Evolutionary conservation across 2,113 vertebrate genomes (phyloP).

Genomic region (Micronisus gabar): DNA sequence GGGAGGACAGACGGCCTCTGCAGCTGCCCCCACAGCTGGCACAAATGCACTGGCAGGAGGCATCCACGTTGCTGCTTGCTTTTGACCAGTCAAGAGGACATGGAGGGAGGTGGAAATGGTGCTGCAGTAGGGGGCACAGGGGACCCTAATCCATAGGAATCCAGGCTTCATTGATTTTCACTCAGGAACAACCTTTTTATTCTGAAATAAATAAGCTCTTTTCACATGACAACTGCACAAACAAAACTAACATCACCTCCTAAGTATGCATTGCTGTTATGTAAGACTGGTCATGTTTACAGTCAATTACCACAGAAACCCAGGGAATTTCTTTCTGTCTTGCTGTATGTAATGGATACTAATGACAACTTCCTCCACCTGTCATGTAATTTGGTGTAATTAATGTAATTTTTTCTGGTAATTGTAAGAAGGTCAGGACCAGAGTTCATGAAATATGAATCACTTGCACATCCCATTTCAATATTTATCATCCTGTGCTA

Average conservation of each 20-base stretch:
- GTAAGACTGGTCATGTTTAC: constrained; percentile 15
- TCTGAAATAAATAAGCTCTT: not conserved
- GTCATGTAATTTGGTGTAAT: constrained; percentile 54
- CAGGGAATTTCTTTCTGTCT: not conserved
- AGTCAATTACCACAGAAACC: constrained; percentile 5
- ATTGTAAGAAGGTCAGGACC: constrained; percentile 44
- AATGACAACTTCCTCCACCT: constrained; percentile 46
- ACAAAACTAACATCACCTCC: not conserved
- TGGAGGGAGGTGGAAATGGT: not conserved
- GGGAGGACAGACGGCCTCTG: not conserved
- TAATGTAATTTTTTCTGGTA: constrained; percentile 55
- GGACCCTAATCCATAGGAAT: not conserved
- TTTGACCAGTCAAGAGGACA: not conserved
- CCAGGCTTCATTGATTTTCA: not conserved
- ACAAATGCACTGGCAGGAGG: not conserved
- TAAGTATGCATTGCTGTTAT: not conserved
- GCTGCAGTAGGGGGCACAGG: not conserved
- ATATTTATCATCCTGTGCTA: constrained; percentile 13
- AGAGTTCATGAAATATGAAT: constrained; percentile 49
- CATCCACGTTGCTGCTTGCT: not conserved
- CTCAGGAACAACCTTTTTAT: not conserved
- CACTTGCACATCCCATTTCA: constrained; percentile 32
- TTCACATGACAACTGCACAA: not conserved
- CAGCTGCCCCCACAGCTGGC: not conserved
- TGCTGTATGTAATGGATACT: constrained; percentile 53